Conservation (phyloP, 2,797 vertebrate species). For the Gambusia yucatana region DNA sequence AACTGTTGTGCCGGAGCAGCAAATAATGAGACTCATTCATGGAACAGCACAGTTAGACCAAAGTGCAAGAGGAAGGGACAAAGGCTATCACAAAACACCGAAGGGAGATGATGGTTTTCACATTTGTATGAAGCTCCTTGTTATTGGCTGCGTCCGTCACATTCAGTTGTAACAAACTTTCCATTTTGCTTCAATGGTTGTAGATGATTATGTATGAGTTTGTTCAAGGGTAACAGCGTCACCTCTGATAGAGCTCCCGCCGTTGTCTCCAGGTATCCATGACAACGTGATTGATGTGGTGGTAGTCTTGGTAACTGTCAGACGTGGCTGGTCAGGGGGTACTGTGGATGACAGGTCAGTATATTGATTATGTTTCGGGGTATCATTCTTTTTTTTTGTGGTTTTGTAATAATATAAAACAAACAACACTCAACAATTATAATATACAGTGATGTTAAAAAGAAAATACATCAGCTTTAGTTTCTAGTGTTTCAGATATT, state of each 20-base stretch:
- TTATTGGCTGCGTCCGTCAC: constrained; percentile 2
- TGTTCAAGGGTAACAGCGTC: constrained; percentile 35
- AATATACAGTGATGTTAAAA: not conserved
- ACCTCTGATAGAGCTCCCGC: constrained; percentile 99
- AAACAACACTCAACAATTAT: not conserved
- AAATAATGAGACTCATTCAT: constrained; percentile 49
- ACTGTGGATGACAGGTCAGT: constrained; percentile 76
- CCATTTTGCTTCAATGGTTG: not conserved
- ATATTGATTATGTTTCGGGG: constrained; percentile 5
- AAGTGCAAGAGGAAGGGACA: constrained; percentile 26
- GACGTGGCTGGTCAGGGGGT: constrained; percentile 96
- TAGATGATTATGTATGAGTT: not conserved
- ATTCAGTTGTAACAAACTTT: constrained; percentile 4
- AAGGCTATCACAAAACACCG: constrained; percentile 18
- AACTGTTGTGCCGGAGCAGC: constrained; percentile 28
- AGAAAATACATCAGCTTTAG: not conserved
- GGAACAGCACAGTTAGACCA: constrained; percentile 19
- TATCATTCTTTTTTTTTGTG: not conserved
- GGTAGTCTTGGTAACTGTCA: constrained; percentile 98
- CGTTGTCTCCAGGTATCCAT: constrained; percentile 98
- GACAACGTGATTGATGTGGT: constrained; percentile 97
- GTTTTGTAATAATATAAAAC: not conserved
- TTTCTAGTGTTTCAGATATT: not conserved
- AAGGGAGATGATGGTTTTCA: constrained; percentile 20
- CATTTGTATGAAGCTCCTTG: constrained; percentile 4